Evolutionary conservation across 2,113 vertebrate genomes (phyloP).

Genomic region (Coryphaenoides rupestris): DNA sequence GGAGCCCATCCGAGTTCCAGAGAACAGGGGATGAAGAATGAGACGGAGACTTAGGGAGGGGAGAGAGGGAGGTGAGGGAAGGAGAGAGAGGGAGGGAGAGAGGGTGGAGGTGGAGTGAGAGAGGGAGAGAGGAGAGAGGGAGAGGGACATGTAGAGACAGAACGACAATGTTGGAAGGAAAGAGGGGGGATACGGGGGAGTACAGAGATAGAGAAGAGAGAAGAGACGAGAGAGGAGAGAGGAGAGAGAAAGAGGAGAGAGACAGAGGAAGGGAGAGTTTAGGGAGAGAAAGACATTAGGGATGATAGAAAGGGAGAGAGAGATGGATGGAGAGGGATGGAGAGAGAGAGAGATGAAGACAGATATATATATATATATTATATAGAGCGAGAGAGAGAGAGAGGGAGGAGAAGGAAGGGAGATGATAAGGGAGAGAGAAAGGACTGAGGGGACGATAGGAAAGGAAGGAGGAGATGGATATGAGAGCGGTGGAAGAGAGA

Average conservation of each 20-base stretch:
- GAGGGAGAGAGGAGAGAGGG: conserved; percentile 21
- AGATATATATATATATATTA: no score
- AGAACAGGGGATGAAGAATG: conserved; percentile 28
- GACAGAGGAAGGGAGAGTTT: no score
- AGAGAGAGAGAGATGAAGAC: no score
- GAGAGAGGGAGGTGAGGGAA: conserved; percentile 1
- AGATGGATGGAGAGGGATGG: no score
- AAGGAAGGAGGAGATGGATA: conserved; percentile 21
- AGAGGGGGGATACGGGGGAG: neutral
- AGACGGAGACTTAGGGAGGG: conserved; percentile 4
- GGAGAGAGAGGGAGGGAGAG: neutral
- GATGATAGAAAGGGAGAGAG: no score
- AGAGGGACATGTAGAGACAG: conserved; percentile 4
- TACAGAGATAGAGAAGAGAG: neutral
- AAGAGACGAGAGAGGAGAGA: neutral
- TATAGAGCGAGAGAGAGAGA: no score
- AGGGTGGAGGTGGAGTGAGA: conserved; percentile 18
- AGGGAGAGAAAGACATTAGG: no score
- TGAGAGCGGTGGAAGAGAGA: conserved; percentile 20
- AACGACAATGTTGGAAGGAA: no score
- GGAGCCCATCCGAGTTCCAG: conserved; percentile 61
- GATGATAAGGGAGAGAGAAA: no score
- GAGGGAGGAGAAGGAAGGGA: no score
- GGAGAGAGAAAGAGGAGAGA: no score
- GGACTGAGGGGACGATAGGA: no score